These are phyloP conservation scores for Synergus umbraculus DNA, from an alignment of 2,888 invertebrate species.

Conservation along the genomic window DNA sequence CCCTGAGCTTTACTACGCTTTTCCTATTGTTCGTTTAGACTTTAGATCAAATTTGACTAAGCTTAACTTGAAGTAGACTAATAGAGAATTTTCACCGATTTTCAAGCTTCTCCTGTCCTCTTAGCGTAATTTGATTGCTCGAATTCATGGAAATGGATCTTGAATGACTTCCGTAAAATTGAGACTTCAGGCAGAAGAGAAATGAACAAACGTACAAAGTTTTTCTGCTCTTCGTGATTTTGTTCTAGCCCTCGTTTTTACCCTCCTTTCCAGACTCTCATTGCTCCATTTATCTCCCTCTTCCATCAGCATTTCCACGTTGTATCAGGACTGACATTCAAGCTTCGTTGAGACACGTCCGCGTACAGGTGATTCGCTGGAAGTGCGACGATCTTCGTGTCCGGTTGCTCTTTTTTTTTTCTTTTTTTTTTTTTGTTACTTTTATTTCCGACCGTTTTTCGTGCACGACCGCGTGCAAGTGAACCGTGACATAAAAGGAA, in stretches of 20 bases:
- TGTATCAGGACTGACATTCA: not conserved
- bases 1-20: too few species aligned
- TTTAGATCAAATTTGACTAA: not conserved
- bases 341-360: slow-evolving; percentile 14
- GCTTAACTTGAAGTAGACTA: not conserved
- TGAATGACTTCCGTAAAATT: slow-evolving; percentile 18
- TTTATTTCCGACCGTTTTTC: slow-evolving; percentile 22
- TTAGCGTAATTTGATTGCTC: not conserved
- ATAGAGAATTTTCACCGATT: not conserved
- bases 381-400: slow-evolving; percentile 18
- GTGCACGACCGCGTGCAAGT: slow-evolving; percentile 3
- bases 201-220: slow-evolving; percentile 1
- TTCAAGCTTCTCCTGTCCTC: not conserved
- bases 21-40: not conserved
- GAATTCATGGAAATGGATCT: slow-evolving; percentile 14
- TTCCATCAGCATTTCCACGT: not conserved
- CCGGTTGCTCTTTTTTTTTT: slow-evolving; percentile 2
- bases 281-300: slow-evolving; percentile 16
- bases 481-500: slow-evolving; percentile 21
- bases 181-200: not conserved
- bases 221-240: not conserved
- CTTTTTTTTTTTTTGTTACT: not conserved
- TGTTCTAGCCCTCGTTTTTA: not conserved
- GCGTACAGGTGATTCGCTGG: slow-evolving; percentile 8
- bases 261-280: not conserved